Base-by-base conservation (phyloP, 2,888 invertebrate genomes). In the Catonia carolina region DNA sequence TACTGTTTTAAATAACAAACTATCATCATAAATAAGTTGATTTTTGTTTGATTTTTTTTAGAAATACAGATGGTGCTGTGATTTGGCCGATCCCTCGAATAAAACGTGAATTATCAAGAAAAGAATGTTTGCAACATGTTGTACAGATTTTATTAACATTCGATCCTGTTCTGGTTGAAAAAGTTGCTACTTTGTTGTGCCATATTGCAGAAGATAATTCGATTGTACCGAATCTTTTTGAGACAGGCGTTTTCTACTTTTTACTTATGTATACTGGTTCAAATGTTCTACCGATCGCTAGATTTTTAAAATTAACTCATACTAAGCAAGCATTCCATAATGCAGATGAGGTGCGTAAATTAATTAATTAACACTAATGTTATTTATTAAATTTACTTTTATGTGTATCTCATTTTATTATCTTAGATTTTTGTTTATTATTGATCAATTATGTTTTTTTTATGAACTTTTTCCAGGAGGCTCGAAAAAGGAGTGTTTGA, bases 181-280 rank as follows among this genome's bases (percentile, higher is more conserved):
- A 95, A 74, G 96, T 98, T 49, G 92, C 98, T 15, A 87, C 86
- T 1, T 75, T 99, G 15, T 73, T 94, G 3, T 88, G 85, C 68
- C 87, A 89, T 72, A 83, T 96, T 45, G 90, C 96, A 86, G 84
- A 86, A 70, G 98, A 99, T 75, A 99, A 99, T 77, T 94, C 96
- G 0, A 88, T 89, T 70, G 84, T 97, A 68, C 89, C 96, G 0
- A 89, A 94, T 67, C 79, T 99, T 42, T 98, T 98, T 73, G 79
- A 93, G 57, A 92, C 94, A 0, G 99, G 99, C 2, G 88, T 94
- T 20, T 99, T 97, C 75, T 99, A 91, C 77, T 99, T 99, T 73
- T 95, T 99, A 77, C 79, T 99, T 61, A 89, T 99, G 88, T 99
- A 99, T 73, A 98, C 95, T 0, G 99, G 98, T 12, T 97, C 97